Evolutionary conservation across 2,113 vertebrate genomes (phyloP).

Genomic region (Anhinga rufa): DNA sequence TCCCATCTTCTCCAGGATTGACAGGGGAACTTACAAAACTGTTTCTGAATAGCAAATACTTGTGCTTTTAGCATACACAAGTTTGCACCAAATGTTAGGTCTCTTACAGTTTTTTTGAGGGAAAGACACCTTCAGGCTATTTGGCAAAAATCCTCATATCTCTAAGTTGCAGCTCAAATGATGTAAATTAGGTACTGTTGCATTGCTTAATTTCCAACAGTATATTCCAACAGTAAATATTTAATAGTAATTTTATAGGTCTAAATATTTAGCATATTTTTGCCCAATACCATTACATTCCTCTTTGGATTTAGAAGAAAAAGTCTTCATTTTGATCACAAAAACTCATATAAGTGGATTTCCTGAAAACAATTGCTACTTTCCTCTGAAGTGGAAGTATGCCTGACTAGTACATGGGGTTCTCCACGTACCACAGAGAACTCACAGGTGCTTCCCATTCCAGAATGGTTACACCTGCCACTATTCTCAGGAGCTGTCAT

Average conservation of each 20-base stretch:
- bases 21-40: background rate
- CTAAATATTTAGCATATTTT: background rate
- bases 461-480: background rate
- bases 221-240: background rate
- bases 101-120: background rate
- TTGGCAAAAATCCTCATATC: background rate
- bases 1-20: background rate
- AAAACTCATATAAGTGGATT: background rate
- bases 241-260: background rate
- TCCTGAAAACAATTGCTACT: background rate
- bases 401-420: background rate
- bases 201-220: background rate
- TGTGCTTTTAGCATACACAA: background rate
- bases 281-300: background rate
- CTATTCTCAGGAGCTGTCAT: background rate
- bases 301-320: background rate
- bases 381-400: background rate
- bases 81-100: background rate
- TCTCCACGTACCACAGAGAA: background rate
- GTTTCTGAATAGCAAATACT: background rate
- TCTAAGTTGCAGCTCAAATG: background rate
- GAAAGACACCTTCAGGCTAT: background rate
- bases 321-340: background rate
- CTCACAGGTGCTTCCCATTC: background rate
- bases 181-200: background rate